A percentile compares a stretch with the other conserved stretches of the same genome.
Conservation (phyloP, 2,113 vertebrate species). For the Gopherus evgoodei region DNA sequence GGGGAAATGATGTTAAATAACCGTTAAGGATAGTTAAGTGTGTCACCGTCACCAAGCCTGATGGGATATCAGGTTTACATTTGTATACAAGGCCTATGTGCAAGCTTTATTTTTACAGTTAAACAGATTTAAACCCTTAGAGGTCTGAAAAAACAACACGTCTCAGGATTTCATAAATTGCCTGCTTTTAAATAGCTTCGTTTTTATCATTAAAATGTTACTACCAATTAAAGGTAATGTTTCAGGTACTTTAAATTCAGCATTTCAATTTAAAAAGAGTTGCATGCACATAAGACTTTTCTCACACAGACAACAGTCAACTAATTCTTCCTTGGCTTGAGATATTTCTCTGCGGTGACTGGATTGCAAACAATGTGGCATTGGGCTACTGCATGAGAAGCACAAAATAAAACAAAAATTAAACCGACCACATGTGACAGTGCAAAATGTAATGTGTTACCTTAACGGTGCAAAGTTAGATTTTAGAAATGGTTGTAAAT, state of each 20-base stretch:
- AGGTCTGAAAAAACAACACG: neutral
- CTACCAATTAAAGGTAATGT: neutral
- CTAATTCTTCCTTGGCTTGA: neutral
- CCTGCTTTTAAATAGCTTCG: neutral
- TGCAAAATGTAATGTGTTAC: neutral
- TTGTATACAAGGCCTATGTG: neutral
- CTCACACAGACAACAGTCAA: neutral
- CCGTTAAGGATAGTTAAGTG: constrained; percentile 35
- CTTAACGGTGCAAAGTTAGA: neutral
- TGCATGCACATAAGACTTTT: neutral
- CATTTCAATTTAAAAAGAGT: neutral
- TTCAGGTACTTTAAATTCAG: neutral
- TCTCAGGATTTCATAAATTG: neutral
- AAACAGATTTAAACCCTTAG: neutral
- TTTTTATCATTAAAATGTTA: neutral
- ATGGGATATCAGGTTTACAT: constrained; percentile 22
- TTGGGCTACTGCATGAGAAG: neutral
- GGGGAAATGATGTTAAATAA: neutral
- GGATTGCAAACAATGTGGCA: neutral
- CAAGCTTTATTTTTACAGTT: neutral
- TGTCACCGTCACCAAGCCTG: constrained; percentile 26
- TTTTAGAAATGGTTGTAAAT: neutral
- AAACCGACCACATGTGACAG: neutral
- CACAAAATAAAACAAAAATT: neutral
- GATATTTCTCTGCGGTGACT: neutral